phyloP scores from a whole-genome alignment of 2,113 vertebrate genomes.

The Zosterops japonicus region DNA sequence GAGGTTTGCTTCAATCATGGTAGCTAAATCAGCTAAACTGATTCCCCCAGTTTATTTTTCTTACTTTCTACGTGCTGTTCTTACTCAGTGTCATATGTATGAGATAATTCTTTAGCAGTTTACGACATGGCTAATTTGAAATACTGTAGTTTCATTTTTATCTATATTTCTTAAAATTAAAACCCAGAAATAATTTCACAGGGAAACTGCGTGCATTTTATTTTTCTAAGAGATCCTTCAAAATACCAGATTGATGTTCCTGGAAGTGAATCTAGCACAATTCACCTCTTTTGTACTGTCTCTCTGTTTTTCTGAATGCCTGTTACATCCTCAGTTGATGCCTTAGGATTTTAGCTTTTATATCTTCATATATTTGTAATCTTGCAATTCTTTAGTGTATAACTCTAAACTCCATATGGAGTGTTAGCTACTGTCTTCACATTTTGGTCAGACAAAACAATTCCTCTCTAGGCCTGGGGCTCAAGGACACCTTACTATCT shows the following conservation, averaged over 20 bases:
- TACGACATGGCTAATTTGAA: background rate
- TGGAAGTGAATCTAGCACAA: background rate
- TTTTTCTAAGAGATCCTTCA: background rate
- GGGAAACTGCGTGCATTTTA: background rate
- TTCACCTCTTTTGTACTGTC: background rate
- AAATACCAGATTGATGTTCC: background rate
- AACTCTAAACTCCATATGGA: too few species aligned
- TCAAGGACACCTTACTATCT: background rate
- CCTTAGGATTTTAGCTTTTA: background rate
- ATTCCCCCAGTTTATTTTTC: background rate
- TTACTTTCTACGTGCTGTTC: background rate
- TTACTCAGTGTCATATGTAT: background rate
- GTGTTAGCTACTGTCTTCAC: background rate
- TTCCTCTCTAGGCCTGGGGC: background rate
- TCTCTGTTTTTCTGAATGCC: background rate
- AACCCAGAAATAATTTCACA: background rate
- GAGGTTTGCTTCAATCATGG: background rate
- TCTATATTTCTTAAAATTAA: background rate
- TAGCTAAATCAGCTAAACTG: background rate
- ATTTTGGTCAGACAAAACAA: background rate
- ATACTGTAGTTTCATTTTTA: background rate
- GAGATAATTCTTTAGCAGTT: background rate
- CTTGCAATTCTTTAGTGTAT: background rate
- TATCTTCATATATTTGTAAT: background rate
- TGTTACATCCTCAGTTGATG: background rate